Percentiles rank a stretch among this genome's conserved stretches.
phyloP scores from a whole-genome alignment of 2,113 vertebrate genomes.

The Sturnus vulgaris region DNA sequence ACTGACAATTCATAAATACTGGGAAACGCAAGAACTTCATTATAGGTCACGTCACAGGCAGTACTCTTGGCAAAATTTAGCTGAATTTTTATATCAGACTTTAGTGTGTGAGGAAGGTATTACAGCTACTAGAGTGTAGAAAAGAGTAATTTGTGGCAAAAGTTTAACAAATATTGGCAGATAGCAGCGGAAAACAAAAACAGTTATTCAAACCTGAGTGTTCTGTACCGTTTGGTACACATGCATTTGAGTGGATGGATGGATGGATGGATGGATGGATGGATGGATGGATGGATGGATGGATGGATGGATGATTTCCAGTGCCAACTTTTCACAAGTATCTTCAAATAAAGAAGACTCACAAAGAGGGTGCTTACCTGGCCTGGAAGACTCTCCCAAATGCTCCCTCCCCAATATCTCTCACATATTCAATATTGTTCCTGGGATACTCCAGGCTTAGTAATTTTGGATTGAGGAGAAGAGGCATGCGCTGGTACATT shows the following conservation, averaged over 20 bases:
- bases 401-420: conserved; percentile 96
- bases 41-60: neutral
- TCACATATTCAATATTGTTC: conserved; percentile 96
- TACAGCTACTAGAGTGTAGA: neutral
- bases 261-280: neutral
- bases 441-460: conserved; percentile 94
- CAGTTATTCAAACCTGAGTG: neutral
- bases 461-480: conserved; percentile 92
- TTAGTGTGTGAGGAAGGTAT: neutral
- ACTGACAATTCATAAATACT: neutral
- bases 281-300: neutral
- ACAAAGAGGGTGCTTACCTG: conserved; percentile 73
- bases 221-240: neutral
- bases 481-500: conserved; percentile 96
- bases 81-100: neutral
- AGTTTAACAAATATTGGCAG: neutral
- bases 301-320: neutral
- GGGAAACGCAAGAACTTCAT: neutral
- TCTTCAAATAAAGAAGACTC: neutral
- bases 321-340: neutral
- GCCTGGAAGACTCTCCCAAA: conserved; percentile 98
- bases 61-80: neutral
- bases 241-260: neutral
- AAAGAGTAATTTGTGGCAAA: neutral
- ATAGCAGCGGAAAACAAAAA: neutral